phyloP scores from a whole-genome alignment of 2,797 vertebrate genomes.

The Atherinosoma microstoma region DNA sequence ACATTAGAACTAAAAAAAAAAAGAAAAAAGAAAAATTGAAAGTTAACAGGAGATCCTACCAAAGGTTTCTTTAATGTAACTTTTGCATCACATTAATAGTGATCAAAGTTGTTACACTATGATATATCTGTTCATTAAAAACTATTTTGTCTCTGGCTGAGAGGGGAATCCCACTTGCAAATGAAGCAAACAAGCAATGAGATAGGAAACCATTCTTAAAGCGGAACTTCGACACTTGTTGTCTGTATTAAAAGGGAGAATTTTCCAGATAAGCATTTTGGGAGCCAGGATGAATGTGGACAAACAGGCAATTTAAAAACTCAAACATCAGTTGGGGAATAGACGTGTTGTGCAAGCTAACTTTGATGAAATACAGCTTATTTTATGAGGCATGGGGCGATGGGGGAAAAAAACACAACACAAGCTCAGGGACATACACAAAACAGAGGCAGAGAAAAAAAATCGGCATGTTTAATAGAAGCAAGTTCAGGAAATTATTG shows the following conservation, averaged over 20 bases:
- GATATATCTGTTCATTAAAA: not conserved
- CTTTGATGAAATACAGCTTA: conserved; percentile 67
- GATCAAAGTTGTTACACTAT: not conserved
- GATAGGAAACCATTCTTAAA: conserved; percentile 10
- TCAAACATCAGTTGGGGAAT: conserved; percentile 71
- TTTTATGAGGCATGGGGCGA: conserved; percentile 51
- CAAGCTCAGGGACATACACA: conserved; percentile 16
- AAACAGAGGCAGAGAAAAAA: not conserved
- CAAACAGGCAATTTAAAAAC: conserved; percentile 65
- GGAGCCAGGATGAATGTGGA: conserved; percentile 41
- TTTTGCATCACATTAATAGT: not conserved
- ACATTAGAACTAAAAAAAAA: not conserved
- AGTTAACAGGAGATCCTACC: not conserved
- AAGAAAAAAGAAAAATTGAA: not conserved
- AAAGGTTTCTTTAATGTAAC: conserved; percentile 7
- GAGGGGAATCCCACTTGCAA: conserved; percentile 3
- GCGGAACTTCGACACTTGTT: conserved; percentile 31
- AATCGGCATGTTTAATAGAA: conserved; percentile 9
- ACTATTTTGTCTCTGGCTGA: conserved; percentile 13
- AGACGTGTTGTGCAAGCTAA: conserved; percentile 47
- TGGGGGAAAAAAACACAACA: conserved; percentile 11
- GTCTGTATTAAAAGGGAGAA: conserved; percentile 28
- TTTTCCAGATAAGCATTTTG: conserved; percentile 40
- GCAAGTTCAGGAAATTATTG: not conserved
- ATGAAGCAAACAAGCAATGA: not conserved